Conservation (phyloP, 2,113 vertebrate genomes). For the Pelecanoides urinatrix region DNA sequence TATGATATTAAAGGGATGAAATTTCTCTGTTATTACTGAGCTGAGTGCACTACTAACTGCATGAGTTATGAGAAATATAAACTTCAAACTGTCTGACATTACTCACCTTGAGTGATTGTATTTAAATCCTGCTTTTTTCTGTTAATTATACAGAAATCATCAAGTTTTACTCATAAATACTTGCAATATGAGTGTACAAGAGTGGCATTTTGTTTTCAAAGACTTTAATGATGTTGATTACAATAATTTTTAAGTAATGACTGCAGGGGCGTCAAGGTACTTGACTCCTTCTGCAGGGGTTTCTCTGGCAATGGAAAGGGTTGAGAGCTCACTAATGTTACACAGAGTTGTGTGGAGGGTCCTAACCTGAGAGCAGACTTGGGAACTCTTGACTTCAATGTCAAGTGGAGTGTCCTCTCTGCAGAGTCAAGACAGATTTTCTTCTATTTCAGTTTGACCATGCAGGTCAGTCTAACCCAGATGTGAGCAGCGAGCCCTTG, state of each 20-base stretch:
- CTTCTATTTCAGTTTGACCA: not conserved
- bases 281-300: fast-evolving
- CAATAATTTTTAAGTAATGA: not conserved
- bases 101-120: not conserved
- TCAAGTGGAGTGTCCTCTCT: not conserved
- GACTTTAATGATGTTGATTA: not conserved
- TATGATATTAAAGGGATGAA: not conserved
- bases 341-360: not conserved
- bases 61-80: not conserved
- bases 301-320: not conserved
- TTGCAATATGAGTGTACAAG: not conserved
- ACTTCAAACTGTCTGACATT: not conserved
- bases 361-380: not conserved
- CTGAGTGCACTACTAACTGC: not conserved
- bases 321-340: not conserved
- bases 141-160: not conserved
- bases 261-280: not conserved
- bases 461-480: not conserved
- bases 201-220: not conserved
- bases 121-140: not conserved
- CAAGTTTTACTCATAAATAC: not conserved
- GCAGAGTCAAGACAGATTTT: not conserved
- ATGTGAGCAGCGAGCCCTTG: not conserved
- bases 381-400: not conserved
- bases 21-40: not conserved